Base-by-base conservation (phyloP, 2,888 invertebrate genomes). In the Apodemia duryi region DNA sequence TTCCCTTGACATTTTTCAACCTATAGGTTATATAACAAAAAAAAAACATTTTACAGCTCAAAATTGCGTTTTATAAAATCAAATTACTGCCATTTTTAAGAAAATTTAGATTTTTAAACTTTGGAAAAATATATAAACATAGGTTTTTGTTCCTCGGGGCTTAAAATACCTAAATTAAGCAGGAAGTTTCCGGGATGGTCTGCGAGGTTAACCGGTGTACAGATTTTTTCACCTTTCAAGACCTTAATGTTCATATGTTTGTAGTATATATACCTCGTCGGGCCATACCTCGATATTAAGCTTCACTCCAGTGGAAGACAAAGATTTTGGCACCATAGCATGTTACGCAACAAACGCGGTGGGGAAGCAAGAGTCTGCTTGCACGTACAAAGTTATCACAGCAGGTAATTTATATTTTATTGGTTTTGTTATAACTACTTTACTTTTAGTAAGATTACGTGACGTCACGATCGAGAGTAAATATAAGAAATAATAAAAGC, bases 181-280 rank as follows among this genome's bases (percentile, higher is more conserved):
- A n/a, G n/a, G n/a, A n/a, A n/a, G n/a, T n/a, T n/a, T n/a, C n/a
- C n/a, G n/a, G n/a, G n/a, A n/a, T n/a, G n/a, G n/a, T n/a, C n/a
- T n/a, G n/a, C n/a, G n/a, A n/a, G n/a, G n/a, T n/a, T n/a, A n/a
- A n/a, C n/a, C n/a, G n/a, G n/a, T n/a, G n/a, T n/a, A n/a, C n/a
- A n/a, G n/a, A 10, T 46, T 46, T 5, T 13, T 4, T 13, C 4
- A 46, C 13, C 46, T 5, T 46, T 4, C 9, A 46, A 5, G 10
- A 13, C 13, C 13, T 13, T 2, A 46, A 11, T 13, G 46, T 46
- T 5, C 13, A 49, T 49, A n/a, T 57, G 32, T 29, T 52, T 52
- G 21, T 65, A 68, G 65, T 67, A 66, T 57, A 13, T 57, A 57
- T 13, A 35, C 57, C 6, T 35, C 57, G 13, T 11, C 57, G 29